These are phyloP conservation scores for Octodon degus DNA, from an alignment of 2,113 vertebrate species.

Conservation along the genomic window DNA sequence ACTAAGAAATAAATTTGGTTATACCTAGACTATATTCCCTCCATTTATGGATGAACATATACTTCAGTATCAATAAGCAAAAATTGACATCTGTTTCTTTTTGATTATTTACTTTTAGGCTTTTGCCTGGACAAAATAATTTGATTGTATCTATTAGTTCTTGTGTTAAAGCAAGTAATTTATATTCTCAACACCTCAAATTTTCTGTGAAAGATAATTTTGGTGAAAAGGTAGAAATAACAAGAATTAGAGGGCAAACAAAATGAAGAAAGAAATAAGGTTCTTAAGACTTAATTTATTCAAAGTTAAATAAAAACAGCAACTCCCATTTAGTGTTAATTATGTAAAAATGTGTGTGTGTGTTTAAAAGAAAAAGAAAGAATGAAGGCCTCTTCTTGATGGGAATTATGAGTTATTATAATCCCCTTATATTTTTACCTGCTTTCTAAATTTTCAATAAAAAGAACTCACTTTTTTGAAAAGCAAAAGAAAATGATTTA, in stretches of 20 bases:
- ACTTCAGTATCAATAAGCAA: neutral
- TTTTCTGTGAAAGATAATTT: slow-evolving; percentile 18
- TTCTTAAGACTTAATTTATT: slow-evolving; percentile 13
- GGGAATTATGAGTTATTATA: slow-evolving; percentile 8
- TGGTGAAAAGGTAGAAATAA: slow-evolving; percentile 38
- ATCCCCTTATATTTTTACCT: slow-evolving; percentile 7
- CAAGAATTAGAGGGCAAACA: slow-evolving; percentile 16
- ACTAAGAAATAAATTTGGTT: slow-evolving; percentile 27
- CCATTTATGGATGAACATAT: neutral
- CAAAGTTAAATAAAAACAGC: slow-evolving; percentile 39
- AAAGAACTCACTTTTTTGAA: slow-evolving; percentile 27
- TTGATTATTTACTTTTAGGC: neutral
- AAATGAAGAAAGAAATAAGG: neutral
- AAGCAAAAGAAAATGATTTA: slow-evolving; percentile 19
- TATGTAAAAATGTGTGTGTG: slow-evolving; percentile 15
- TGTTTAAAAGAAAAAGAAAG: neutral
- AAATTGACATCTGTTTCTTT: neutral
- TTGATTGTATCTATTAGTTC: slow-evolving; percentile 17
- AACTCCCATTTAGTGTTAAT: neutral
- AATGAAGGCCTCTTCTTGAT: neutral
- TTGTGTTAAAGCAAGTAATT: neutral
- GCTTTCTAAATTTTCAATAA: slow-evolving; percentile 32
- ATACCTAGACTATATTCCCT: neutral
- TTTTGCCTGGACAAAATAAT: slow-evolving; percentile 50
- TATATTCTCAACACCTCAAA: slow-evolving; percentile 2